A percentile compares a stretch with the other conserved stretches of the same genome.
Evolutionary conservation across 2,113 vertebrate genomes (phyloP).

Genomic region (Rhagologus leucostigma): DNA sequence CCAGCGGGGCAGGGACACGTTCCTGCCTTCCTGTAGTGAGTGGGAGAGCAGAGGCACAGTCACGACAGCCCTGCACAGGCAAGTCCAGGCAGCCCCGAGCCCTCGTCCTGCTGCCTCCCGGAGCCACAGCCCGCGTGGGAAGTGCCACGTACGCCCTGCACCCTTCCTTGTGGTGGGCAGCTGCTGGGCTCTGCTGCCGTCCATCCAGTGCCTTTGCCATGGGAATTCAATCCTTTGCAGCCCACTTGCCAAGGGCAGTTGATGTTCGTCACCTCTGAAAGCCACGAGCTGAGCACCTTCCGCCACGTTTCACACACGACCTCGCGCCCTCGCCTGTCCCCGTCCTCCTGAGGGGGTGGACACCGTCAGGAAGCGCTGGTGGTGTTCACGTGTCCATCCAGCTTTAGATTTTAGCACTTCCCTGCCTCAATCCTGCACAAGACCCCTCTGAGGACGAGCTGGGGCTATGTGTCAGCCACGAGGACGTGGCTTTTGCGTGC

Average conservation of each 20-base stretch:
- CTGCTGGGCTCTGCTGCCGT: neutral
- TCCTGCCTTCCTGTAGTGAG: neutral
- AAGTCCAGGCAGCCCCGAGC: neutral
- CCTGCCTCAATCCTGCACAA: neutral
- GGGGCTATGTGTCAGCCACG: neutral
- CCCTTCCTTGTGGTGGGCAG: neutral
- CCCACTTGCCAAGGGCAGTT: fast-evolving
- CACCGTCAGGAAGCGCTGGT: fast-evolving
- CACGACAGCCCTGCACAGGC: neutral
- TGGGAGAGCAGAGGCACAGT: neutral
- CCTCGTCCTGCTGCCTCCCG: fast-evolving
- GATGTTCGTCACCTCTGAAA: neutral
- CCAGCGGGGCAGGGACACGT: neutral
- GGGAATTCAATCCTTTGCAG: neutral
- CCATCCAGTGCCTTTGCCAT: fast-evolving
- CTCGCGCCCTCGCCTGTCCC: fast-evolving
- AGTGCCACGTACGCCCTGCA: neutral
- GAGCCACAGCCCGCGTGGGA: fast-evolving
- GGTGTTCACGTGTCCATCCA: neutral
- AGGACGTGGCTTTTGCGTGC: neutral
- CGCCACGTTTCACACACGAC: fast-evolving
- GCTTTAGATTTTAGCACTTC: neutral
- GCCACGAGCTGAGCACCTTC: neutral
- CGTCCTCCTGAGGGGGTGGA: neutral
- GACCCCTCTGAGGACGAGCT: neutral